Percentiles rank a stretch among this genome's conserved stretches.
phyloP scores from a whole-genome alignment of 2,888 invertebrate genomes.

The Cremastobaeus sp. region DNA sequence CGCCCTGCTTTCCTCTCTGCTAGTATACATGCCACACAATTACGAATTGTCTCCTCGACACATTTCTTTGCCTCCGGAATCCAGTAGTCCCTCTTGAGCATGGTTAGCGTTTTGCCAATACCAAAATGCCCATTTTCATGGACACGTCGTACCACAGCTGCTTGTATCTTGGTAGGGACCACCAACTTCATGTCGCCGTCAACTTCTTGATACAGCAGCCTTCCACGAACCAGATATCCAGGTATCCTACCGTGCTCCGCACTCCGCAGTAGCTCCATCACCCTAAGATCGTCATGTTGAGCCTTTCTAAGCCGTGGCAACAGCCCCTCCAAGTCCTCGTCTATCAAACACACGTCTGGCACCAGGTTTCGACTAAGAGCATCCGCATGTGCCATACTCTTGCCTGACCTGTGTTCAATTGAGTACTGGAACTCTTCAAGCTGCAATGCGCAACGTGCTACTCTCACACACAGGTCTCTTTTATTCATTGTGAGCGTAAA shows the following conservation, averaged over 20 bases:
- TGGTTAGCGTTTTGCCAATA: too few relatives aligned
- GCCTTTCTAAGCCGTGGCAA: constrained; percentile 33
- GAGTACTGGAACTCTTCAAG: constrained; percentile 44
- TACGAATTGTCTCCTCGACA: too few relatives aligned
- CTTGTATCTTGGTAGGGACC: constrained; percentile 71
- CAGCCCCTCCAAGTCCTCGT: constrained; percentile 17
- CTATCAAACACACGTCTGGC: constrained; percentile 14
- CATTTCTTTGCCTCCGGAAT: too few relatives aligned
- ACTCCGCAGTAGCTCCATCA: constrained; percentile 28
- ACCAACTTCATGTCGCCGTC: constrained; percentile 59
- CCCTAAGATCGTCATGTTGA: constrained; percentile 32
- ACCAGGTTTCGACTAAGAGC: constrained; percentile 62
- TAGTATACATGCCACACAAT: too few relatives aligned
- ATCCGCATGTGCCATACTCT: too few relatives aligned
- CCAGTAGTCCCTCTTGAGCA: too few relatives aligned
- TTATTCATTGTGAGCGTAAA: constrained; percentile 58
- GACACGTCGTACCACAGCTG: too few relatives aligned
- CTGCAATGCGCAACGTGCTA: constrained; percentile 6
- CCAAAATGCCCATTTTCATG: too few relatives aligned
- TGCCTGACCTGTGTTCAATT: constrained; percentile 56
- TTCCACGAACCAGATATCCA: constrained; percentile 55
- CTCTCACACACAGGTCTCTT: constrained; percentile 48
- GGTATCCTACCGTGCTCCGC: constrained; percentile 20
- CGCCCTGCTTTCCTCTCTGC: constrained; percentile 17
- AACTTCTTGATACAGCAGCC: constrained; percentile 31